Percentiles rank a stretch among this genome's conserved stretches.
Evolutionary conservation across 2,113 vertebrate species (phyloP).

Genomic region (Canis aureus): DNA sequence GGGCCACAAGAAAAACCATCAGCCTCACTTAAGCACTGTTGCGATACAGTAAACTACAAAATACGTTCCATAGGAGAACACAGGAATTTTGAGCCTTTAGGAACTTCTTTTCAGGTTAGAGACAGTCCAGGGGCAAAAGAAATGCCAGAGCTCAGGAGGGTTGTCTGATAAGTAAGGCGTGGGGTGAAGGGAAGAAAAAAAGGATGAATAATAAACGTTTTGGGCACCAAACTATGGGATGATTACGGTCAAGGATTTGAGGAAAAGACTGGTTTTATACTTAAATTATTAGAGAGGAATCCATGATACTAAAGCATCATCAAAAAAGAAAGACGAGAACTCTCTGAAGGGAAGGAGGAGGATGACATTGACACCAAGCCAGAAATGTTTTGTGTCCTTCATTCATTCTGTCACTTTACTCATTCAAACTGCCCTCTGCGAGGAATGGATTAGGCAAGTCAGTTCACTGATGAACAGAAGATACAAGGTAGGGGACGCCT

Average conservation of each 20-base stretch:
- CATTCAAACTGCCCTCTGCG: not conserved
- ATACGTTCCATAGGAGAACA: not conserved
- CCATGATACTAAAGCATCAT: not conserved
- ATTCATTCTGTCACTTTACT: not conserved
- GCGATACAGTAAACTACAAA: not conserved
- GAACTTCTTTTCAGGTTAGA: constrained; percentile 26
- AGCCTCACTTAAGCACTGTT: not conserved
- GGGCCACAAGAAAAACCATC: not conserved
- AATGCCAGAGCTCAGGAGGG: not conserved
- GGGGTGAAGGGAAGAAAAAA: not conserved
- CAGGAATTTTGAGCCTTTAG: not conserved
- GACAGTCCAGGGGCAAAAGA: not conserved
- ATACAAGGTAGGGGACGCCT: no score
- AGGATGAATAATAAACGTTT: not conserved
- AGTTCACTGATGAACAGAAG: not conserved
- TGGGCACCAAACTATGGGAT: not conserved
- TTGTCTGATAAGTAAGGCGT: not conserved
- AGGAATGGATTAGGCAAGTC: not conserved
- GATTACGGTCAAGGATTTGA: not conserved
- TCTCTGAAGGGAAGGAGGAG: not conserved
- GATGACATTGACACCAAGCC: not conserved
- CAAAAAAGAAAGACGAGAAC: not conserved
- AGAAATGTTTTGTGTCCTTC: not conserved
- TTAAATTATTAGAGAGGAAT: constrained; percentile 13
- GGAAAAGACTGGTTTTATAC: not conserved